Base-by-base conservation (phyloP, 1,140 invertebrate genomes). In the Spodoptera frugiperda region DNA sequence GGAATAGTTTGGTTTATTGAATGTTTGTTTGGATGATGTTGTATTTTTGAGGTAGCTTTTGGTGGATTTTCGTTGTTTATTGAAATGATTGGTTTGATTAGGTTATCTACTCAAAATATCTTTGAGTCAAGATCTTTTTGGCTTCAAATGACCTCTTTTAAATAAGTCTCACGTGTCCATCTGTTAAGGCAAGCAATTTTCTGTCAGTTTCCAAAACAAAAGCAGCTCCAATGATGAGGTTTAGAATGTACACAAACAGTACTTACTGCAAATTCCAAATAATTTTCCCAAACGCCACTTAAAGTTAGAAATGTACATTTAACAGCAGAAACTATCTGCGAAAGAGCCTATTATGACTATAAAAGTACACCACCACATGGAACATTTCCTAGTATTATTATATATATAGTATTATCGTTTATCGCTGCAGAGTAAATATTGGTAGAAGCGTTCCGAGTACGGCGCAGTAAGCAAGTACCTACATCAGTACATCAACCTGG, bases 371-470 rank as follows among this genome's bases (percentile, higher is more conserved):
- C 59, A 59, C 10, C 49, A 17, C 25, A 57, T 39, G 33, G 30
- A 55, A 46, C 70, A 57, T 72, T 57, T 67, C 5, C 21, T 21
- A 15, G 70, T 25, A 72, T 48, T 59, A 46, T 54, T 21, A 57
- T 72, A 59, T 59, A n/a, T n/a, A n/a, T n/a, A n/a, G n/a, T n/a
- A n/a, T n/a, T n/a, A n/a, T 30, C 54, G 70, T 73, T 61, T 73
- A 73, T 73, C 71, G 55, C 33, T 33, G 46, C 19, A 61, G 19
- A 59, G 71, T 73, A 59, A 73, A 73, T 73, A 73, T 61, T 73
- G 55, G 55, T 54, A 9, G 30, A 25, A 54, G 30, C 57, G 57
- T 44, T 19, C 59, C 33, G 59, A 25, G 25, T 25, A 63, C 53
- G 39, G 10, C n/a, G 53, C 70, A 57, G 2, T 48, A 30, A 57